Evolutionary conservation across 1,140 invertebrate species (phyloP).

Genomic region (Drosophila mayri): DNA sequence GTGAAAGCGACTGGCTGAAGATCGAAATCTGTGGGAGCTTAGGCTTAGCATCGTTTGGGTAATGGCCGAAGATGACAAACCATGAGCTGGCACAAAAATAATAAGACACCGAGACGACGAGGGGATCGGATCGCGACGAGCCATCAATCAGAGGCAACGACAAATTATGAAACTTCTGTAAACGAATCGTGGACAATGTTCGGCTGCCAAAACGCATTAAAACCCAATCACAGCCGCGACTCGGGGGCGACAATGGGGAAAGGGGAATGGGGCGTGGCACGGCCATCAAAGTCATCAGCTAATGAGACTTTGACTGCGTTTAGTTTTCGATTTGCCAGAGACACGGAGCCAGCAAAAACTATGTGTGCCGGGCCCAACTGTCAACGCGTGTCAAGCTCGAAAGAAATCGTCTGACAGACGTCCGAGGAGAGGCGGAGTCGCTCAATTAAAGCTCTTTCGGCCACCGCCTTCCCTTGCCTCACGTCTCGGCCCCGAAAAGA

Average conservation of each 20-base stretch:
- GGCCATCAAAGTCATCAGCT: constrained; percentile 72
- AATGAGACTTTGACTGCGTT: constrained; percentile 81
- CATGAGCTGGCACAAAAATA: constrained; percentile 35
- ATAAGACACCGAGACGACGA: constrained; percentile 11
- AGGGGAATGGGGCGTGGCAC: constrained; percentile 3
- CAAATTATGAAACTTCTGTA: constrained; percentile 61
- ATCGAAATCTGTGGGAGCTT: constrained; percentile 52
- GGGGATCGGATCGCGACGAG: constrained; percentile 27
- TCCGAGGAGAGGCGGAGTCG: constrained; percentile 37
- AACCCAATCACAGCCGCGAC: constrained; percentile 70
- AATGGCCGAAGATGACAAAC: constrained; percentile 66
- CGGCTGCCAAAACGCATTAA: constrained; percentile 74
- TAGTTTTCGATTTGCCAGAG: constrained; percentile 76
- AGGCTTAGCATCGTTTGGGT: constrained; percentile 62
- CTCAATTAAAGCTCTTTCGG: constrained; percentile 72
- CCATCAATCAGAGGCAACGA: constrained; percentile 44
- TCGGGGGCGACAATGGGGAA: not conserved
- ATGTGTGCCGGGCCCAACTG: constrained; percentile 54
- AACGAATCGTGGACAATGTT: constrained; percentile 63
- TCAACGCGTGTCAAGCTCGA: constrained; percentile 70
- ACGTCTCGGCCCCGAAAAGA: constrained; percentile 50
- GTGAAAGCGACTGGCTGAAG: constrained; percentile 65
- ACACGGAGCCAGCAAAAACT: constrained; percentile 44
- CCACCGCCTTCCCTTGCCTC: constrained; percentile 1
- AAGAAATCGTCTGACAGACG: constrained; percentile 70